A percentile compares a stretch with the other conserved stretches of the same genome.
Conservation (phyloP, 2,797 vertebrate species). For the Parambassis ranga region DNA sequence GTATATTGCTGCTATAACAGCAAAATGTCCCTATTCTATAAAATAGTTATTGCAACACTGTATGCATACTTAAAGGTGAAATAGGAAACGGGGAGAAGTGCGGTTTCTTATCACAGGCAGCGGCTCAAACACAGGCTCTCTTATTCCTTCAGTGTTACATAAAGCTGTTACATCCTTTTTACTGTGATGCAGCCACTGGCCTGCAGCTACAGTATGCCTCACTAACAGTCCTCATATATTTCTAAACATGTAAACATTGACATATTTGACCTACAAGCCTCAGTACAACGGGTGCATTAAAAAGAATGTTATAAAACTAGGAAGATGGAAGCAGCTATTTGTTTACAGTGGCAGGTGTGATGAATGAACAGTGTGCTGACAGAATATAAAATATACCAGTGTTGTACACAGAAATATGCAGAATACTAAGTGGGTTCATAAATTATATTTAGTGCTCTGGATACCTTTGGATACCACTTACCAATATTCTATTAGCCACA, state of each 20-base stretch:
- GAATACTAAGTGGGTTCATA: constrained; percentile 20
- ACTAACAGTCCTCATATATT: constrained; percentile 50
- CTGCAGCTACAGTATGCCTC: constrained; percentile 45
- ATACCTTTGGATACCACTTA: not conserved
- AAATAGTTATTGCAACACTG: not conserved
- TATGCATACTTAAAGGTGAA: not conserved
- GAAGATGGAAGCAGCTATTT: constrained; percentile 34
- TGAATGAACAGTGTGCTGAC: constrained; percentile 29
- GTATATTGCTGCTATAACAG: too few relatives aligned
- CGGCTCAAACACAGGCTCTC: constrained; percentile 33
- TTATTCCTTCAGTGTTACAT: constrained; percentile 53
- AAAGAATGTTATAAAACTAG: constrained; percentile 29
- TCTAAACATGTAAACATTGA: constrained; percentile 51
- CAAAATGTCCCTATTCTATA: too few relatives aligned
- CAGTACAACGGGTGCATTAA: constrained; percentile 5
- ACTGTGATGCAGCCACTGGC: constrained; percentile 39
- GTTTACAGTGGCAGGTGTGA: constrained; percentile 45
- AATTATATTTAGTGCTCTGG: not conserved
- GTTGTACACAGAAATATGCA: constrained; percentile 10
- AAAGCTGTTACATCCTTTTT: constrained; percentile 60
- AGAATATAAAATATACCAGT: constrained; percentile 33
- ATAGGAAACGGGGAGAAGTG: not conserved
- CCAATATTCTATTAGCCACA: not conserved
- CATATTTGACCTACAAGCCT: constrained; percentile 24
- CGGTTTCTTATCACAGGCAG: constrained; percentile 8